phyloP scores from a whole-genome alignment of 2,888 invertebrate species.

The Diabrotica balteata region DNA sequence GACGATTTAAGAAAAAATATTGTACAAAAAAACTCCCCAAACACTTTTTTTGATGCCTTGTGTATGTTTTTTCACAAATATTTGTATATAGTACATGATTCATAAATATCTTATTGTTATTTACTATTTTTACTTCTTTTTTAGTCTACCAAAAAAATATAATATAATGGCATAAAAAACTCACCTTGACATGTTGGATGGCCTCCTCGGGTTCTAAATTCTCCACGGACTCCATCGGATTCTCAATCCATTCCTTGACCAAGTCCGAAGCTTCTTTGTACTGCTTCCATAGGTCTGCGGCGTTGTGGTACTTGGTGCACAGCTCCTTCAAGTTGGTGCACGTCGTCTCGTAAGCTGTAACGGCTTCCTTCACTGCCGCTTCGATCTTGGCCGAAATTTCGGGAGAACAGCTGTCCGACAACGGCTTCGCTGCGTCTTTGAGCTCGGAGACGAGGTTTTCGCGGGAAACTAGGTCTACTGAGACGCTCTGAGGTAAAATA shows the following conservation, averaged over 20 bases:
- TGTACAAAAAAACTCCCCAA: too few species aligned
- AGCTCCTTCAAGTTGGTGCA: conserved; percentile 77
- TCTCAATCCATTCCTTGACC: conserved; percentile 78
- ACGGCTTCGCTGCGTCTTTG: conserved; percentile 73
- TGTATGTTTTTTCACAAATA: too few species aligned
- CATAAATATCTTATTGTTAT: too few species aligned
- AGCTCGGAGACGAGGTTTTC: conserved; percentile 78
- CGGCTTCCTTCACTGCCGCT: conserved; percentile 79
- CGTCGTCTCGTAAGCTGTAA: conserved; percentile 82
- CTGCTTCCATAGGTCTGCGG: conserved; percentile 81
- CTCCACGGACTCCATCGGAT: conserved; percentile 75
- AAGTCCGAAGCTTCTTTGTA: conserved; percentile 81
- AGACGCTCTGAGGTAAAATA: conserved; percentile 68
- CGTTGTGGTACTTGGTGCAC: conserved; percentile 80
- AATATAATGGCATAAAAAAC: conserved; percentile 21
- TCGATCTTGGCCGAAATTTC: conserved; percentile 76
- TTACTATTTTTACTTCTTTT: not conserved
- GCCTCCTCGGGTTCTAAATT: conserved; percentile 76
- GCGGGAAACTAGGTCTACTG: conserved; percentile 76
- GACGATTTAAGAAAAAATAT: too few species aligned
- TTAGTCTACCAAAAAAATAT: not conserved
- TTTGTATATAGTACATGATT: too few species aligned
- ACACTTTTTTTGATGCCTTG: too few species aligned
- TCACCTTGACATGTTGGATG: conserved; percentile 75
- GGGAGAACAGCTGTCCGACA: conserved; percentile 74